phyloP scores from a whole-genome alignment of 2,797 vertebrate genomes.

The Mormyrus hasselquistii region DNA sequence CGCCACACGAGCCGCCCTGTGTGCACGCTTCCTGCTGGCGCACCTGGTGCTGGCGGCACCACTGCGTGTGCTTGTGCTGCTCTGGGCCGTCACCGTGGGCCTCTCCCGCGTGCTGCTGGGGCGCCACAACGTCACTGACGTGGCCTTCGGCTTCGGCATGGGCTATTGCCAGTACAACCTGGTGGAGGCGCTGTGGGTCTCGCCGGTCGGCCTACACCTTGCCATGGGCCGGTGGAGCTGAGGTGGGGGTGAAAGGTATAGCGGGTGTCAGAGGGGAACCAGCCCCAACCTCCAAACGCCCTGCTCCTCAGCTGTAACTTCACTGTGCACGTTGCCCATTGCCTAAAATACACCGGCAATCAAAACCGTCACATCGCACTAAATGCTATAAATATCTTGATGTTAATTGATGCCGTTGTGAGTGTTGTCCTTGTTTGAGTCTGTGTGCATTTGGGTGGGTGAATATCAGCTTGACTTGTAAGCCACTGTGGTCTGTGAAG shows the following conservation, averaged over 20 bases:
- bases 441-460: neutral
- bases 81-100: constrained; percentile 82
- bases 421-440: neutral
- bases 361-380: constrained; percentile 1
- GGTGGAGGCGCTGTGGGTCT: constrained; percentile 87
- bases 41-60: constrained; percentile 87
- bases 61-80: constrained; percentile 77
- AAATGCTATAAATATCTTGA: constrained; percentile 6
- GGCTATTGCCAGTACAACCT: constrained; percentile 87
- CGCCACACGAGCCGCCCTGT: constrained; percentile 85
- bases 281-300: neutral
- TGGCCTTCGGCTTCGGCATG: constrained; percentile 84
- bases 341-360: neutral
- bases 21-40: constrained; percentile 81
- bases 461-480: neutral
- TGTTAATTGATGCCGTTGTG: neutral
- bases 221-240: constrained; percentile 53
- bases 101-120: constrained; percentile 88
- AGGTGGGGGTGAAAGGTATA: constrained; percentile 16
- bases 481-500: constrained; percentile 3
- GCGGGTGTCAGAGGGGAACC: neutral
- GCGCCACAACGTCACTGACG: constrained; percentile 91
- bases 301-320: neutral
- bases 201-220: constrained; percentile 63
- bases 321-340: constrained; percentile 13